Evolutionary conservation across 1,140 invertebrate species (phyloP), one percentile per base, ranked within the genome.

Genomic region (Solen grandis): DNA sequence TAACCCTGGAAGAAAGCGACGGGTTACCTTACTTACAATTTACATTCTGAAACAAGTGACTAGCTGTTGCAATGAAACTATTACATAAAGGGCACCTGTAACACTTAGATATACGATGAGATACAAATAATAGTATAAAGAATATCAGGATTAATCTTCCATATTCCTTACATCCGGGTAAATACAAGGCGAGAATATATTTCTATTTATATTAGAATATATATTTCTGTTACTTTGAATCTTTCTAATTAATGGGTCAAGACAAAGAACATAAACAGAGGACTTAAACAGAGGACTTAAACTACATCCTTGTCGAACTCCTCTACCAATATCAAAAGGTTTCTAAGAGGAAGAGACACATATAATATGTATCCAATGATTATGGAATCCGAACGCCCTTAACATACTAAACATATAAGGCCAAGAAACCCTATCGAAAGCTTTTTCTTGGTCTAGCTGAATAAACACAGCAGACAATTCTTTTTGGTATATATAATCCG

Each of bases 371-470:
- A 72, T 72, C 35, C 55, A 33, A 22, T 8, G 35, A 1, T 55
- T 33, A 57, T 57, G 2, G 27, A 72, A 72, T n/a, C 69, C 69
- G 59, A 72, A 72, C 3, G 50, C 25, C 38, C 59, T n/a, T 57
- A 72, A 38, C 13, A n/a, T 16, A 5, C 41, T n/a, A 59, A 35
- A 72, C 52, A 72, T 29, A 27, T 57, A 72, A 4, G 10, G 25
- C 5, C 25, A 31, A 2, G 29, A 57, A 19, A 57, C 33, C 13
- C 52, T 31, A 22, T 57, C 52, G 59, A 72, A 72, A 5, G 69
- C 50, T 54, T 83, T 83, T 33, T 70, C 73, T 36, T 83, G 81
- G 52, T 83, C 81, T 22, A 79, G 29, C 55, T n/a, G 5, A n/a
- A 83, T 54, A 8, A 83, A 52, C 31, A 5, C 19, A 29, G 57